Percentiles rank a stretch among this genome's conserved stretches.
These are phyloP conservation scores for Psittacara wagleri DNA, from an alignment of 2,113 vertebrate species.

Conservation along the genomic window DNA sequence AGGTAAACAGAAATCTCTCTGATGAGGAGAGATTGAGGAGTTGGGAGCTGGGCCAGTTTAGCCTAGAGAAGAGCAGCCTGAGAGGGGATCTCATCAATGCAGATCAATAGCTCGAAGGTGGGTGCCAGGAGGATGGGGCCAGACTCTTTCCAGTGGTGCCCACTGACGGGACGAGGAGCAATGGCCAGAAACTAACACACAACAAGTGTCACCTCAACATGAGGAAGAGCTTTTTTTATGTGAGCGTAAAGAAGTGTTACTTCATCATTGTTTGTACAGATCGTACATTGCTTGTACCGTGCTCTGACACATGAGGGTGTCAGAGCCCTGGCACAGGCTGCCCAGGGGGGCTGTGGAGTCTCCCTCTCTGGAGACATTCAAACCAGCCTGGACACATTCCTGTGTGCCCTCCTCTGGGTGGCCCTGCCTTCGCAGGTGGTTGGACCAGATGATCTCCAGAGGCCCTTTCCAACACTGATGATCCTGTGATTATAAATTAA, in stretches of 20 bases:
- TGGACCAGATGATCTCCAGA: not conserved
- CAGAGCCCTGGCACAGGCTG: not conserved
- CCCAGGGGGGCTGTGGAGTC: not conserved
- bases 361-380: not conserved
- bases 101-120: not conserved
- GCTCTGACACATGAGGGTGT: not conserved
- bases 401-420: not conserved
- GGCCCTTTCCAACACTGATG: not conserved
- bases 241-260: too few relatives aligned
- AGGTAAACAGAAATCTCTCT: not conserved
- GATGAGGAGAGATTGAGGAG: not conserved
- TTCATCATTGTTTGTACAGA: too few relatives aligned
- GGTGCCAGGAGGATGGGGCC: not conserved
- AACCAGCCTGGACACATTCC: not conserved
- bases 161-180: not conserved
- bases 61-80: not conserved
- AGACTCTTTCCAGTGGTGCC: not conserved
- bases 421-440: not conserved
- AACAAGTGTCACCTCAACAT: not conserved
- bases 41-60: not conserved
- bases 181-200: not conserved
- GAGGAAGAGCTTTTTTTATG: not conserved
- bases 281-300: too few relatives aligned
- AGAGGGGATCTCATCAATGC: not conserved
- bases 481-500: not conserved